phyloP scores from a whole-genome alignment of 2,113 vertebrate genomes.

The Etheostoma cragini region DNA sequence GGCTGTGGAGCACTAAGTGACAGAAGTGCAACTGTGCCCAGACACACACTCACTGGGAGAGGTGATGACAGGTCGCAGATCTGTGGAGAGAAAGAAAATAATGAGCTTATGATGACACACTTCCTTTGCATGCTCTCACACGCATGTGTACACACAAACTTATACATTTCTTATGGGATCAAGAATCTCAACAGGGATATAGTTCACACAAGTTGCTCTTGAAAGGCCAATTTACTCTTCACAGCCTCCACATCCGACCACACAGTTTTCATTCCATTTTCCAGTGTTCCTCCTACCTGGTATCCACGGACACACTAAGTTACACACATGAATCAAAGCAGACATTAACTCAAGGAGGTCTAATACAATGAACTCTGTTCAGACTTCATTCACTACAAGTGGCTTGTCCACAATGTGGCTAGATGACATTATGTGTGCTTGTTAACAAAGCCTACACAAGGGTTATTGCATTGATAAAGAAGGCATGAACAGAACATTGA shows the following conservation, averaged over 20 bases:
- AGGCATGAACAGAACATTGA: conserved; percentile 46
- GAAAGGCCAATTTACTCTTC: conserved; percentile 64
- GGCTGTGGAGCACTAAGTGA: conserved; percentile 60
- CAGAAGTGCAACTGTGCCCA: conserved; percentile 59
- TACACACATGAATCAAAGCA: conserved; percentile 67
- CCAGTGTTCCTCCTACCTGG: conserved; percentile 52
- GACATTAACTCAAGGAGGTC: conserved; percentile 75
- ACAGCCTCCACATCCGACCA: conserved; percentile 60
- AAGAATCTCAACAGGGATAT: conserved; percentile 60
- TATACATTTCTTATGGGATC: conserved; percentile 71
- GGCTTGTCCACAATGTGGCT: conserved; percentile 63
- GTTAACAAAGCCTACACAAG: conserved; percentile 66
- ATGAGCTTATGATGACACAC: conserved; percentile 80
- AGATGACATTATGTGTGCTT: conserved; percentile 61
- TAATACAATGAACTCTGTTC: conserved; percentile 68
- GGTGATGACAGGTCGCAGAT: conserved; percentile 78
- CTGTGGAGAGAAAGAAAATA: conserved; percentile 79
- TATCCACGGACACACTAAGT: conserved; percentile 41
- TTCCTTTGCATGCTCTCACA: conserved; percentile 25
- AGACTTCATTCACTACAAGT: conserved; percentile 64
- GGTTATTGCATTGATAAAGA: conserved; percentile 48
- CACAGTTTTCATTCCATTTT: conserved; percentile 51
- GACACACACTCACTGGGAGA: conserved; percentile 54
- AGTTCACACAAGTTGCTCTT: conserved; percentile 68
- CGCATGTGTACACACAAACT: conserved; percentile 34